Conservation (phyloP, 2,888 invertebrate genomes). For the Salticus scenicus region DNA sequence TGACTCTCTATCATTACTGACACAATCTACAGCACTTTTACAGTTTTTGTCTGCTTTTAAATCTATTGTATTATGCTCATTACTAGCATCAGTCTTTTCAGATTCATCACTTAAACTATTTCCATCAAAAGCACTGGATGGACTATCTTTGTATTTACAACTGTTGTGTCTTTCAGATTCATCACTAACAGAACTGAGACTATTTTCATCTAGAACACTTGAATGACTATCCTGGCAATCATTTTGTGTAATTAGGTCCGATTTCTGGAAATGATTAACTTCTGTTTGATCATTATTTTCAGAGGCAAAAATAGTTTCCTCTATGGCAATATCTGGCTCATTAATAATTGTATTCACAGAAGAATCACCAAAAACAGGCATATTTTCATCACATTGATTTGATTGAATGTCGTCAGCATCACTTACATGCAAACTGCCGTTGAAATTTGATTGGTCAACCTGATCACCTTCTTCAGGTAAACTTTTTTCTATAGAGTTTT, state of each 20-base stretch:
- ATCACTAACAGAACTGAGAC: conserved; percentile 50
- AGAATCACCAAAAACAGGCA: neutral
- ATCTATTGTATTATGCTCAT: neutral
- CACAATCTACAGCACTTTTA: neutral
- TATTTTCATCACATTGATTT: too few relatives aligned
- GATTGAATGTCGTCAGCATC: neutral
- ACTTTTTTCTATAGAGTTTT: neutral
- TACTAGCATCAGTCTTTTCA: conserved; percentile 19
- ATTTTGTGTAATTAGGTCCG: neutral
- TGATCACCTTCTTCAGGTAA: neutral
- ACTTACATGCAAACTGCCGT: neutral
- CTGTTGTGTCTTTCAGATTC: conserved; percentile 31
- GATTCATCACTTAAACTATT: conserved; percentile 46
- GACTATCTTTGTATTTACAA: conserved; percentile 37
- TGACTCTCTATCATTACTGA: neutral
- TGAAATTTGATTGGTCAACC: neutral
- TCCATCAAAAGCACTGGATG: conserved; percentile 51
- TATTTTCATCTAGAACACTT: conserved; percentile 58
- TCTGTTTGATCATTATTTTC: neutral
- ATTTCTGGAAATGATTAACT: neutral
- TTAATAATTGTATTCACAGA: neutral
- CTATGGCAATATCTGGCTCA: neutral
- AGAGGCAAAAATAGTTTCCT: neutral
- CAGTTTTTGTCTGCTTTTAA: neutral
- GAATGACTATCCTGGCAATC: conserved; percentile 52